These are phyloP conservation scores for Diplazon laetatorius DNA, from an alignment of 2,888 invertebrate species.

Conservation along the genomic window DNA sequence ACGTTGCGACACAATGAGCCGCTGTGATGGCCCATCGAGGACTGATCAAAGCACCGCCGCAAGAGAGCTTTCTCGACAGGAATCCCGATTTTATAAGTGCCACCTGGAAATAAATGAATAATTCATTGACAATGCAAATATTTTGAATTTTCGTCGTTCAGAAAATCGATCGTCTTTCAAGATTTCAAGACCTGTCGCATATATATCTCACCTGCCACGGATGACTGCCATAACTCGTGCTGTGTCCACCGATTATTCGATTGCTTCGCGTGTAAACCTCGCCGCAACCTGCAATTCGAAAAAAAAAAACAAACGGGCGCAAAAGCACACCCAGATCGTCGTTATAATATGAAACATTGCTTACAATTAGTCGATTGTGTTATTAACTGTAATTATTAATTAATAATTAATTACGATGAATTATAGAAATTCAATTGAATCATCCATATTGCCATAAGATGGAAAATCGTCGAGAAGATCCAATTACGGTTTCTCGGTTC, in stretches of 20 bases:
- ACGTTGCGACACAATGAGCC: slow-evolving; percentile 96
- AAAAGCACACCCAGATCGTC: slow-evolving; percentile 24
- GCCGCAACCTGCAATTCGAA: slow-evolving; percentile 90
- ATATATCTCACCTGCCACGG: slow-evolving; percentile 90
- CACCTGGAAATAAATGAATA: slow-evolving; percentile 82
- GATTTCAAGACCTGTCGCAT: too few species aligned
- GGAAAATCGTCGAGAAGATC: background rate
- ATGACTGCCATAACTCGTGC: slow-evolving; percentile 94
- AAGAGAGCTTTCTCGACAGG: slow-evolving; percentile 94
- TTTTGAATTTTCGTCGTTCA: too few species aligned
- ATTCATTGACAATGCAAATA: too few species aligned
- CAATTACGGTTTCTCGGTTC: background rate
- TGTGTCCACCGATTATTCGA: slow-evolving; percentile 95
- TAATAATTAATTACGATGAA: too few species aligned
- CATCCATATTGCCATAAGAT: background rate
- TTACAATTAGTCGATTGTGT: too few species aligned
- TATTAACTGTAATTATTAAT: too few species aligned
- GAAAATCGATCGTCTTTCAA: too few species aligned
- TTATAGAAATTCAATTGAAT: background rate
- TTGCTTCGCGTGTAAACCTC: slow-evolving; percentile 94
- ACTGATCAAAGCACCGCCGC: slow-evolving; percentile 94
- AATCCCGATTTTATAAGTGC: slow-evolving; percentile 96
- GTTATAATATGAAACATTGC: too few species aligned
- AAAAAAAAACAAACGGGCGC: slow-evolving; percentile 59
- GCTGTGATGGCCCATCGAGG: slow-evolving; percentile 97